These are phyloP conservation scores for Spisula solida DNA, from an alignment of 2,888 invertebrate species.

Conservation along the genomic window DNA sequence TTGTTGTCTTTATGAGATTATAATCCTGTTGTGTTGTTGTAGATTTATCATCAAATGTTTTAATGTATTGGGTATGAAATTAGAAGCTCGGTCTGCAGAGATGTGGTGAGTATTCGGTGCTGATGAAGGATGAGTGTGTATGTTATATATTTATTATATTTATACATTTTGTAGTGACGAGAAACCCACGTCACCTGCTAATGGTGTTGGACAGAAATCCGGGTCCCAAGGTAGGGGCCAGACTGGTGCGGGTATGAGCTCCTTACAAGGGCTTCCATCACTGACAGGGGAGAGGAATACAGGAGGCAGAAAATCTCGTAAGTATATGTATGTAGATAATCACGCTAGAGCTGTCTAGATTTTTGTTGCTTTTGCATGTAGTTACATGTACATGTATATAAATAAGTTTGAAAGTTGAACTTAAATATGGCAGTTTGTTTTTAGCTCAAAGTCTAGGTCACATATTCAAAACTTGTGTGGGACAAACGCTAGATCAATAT, in stretches of 20 bases:
- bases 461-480: too few relatives aligned
- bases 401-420: too few relatives aligned
- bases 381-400: neutral
- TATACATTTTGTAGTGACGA: constrained; percentile 63
- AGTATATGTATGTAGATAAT: constrained; percentile 32
- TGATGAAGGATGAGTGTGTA: neutral
- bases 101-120: neutral
- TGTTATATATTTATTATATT: neutral
- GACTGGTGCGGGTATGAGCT: constrained; percentile 74
- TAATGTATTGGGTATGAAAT: neutral
- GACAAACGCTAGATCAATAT: too few relatives aligned
- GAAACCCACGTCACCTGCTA: constrained; percentile 49
- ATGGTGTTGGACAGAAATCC: constrained; percentile 48
- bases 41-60: neutral
- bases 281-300: constrained; percentile 71
- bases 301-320: constrained; percentile 73
- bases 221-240: constrained; percentile 49
- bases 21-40: neutral
- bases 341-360: neutral
- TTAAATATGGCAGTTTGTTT: too few relatives aligned
- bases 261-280: constrained; percentile 80
- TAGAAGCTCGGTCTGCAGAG: neutral
- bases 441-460: too few relatives aligned
- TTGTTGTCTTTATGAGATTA: neutral
- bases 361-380: neutral